Evolutionary conservation across 2,888 invertebrate genomes (phyloP).

Genomic region (Drosophila diplacantha): DNA sequence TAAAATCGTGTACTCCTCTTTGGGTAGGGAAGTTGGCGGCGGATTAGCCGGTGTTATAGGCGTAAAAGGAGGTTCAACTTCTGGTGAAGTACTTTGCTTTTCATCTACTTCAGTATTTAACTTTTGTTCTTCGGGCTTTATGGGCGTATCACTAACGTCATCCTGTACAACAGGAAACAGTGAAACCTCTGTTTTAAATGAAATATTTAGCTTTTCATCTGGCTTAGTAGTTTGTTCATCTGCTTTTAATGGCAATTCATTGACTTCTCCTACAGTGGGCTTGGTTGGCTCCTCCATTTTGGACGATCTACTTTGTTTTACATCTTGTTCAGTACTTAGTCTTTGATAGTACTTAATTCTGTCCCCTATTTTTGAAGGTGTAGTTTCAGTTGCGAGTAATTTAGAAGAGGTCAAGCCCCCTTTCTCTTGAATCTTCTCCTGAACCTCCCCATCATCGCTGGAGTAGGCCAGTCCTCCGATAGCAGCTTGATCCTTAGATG

Average conservation of each 20-base stretch:
- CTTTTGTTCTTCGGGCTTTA: slow-evolving; percentile 1
- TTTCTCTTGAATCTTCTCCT: not conserved
- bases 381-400: slow-evolving; percentile 30
- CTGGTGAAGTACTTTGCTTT: not conserved
- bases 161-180: not conserved
- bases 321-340: slow-evolving; percentile 9
- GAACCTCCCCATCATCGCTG: not conserved
- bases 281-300: not conserved
- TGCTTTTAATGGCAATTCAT: slow-evolving; percentile 6
- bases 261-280: not conserved
- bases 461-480: slow-evolving; percentile 9
- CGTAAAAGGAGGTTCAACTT: not conserved
- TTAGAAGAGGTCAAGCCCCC: slow-evolving; percentile 47
- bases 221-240: slow-evolving; percentile 4
- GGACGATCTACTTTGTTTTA: not conserved
- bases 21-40: not conserved
- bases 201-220: not conserved
- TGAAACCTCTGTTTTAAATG: slow-evolving; percentile 1
- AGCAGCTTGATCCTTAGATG: slow-evolving; percentile 28
- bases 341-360: slow-evolving; percentile 5
- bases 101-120: not conserved
- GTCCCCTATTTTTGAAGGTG: slow-evolving; percentile 11
- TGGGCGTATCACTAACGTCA: not conserved
- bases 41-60: not conserved
- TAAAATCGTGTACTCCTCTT: slow-evolving; percentile 3